Evolutionary conservation across 1,140 invertebrate genomes (phyloP).

Genomic region (Muscidifurax raptorellus): DNA sequence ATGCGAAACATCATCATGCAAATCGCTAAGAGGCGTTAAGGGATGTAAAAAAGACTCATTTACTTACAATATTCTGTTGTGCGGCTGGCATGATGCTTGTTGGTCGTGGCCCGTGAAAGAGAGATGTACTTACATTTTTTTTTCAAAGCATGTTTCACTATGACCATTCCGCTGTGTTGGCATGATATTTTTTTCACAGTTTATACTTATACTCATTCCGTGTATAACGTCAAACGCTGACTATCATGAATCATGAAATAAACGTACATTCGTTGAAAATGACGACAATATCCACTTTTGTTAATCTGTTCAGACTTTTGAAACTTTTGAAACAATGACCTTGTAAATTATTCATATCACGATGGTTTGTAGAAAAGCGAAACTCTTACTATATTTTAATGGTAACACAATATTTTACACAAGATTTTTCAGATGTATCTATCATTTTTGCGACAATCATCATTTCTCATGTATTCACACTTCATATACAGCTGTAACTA

Average conservation of each 20-base stretch:
- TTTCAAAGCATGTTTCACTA: slow-evolving; percentile 61
- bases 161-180: slow-evolving; percentile 52
- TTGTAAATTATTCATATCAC: background rate
- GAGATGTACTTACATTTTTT: slow-evolving; percentile 44
- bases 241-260: background rate
- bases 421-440: slow-evolving; percentile 6
- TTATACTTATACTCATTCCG: slow-evolving; percentile 18
- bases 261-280: background rate
- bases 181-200: slow-evolving; percentile 56
- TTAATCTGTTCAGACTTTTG: background rate
- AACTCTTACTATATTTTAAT: background rate
- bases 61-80: slow-evolving; percentile 38
- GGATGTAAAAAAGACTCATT: background rate
- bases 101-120: slow-evolving; percentile 51
- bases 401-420: slow-evolving; percentile 10
- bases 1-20: background rate
- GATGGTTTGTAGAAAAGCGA: background rate
- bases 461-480: slow-evolving; percentile 27
- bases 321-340: background rate
- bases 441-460: slow-evolving; percentile 39
- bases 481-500: slow-evolving; percentile 41
- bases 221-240: background rate
- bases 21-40: background rate
- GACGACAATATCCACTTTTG: background rate
- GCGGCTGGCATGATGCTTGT: slow-evolving; percentile 57